Evolutionary conservation across 2,113 vertebrate genomes (phyloP), one percentile per base, ranked within the genome.

Genomic region (Thymallus thymallus): DNA sequence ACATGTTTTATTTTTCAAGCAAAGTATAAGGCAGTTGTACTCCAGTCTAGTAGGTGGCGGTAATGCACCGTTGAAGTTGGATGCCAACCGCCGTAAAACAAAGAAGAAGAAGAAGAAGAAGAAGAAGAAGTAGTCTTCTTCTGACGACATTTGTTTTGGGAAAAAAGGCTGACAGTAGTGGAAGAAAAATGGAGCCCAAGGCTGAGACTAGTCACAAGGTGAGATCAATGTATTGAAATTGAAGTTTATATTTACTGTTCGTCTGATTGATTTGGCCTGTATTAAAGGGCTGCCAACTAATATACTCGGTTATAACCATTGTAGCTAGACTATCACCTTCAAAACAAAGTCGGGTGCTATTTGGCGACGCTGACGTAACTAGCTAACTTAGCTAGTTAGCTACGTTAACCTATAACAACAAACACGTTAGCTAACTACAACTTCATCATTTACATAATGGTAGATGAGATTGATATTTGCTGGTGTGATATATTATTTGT

Each of bases 131-230:
- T 10, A 41, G 35, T 41, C 35, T 41, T 41, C 35, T 41, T 60
- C 18, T 85, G 84, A 86, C 88, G 89, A 81, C 69, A 26, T 85
- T 89, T 90, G 87, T 91, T 93, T 82, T 88, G 87, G 87, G 79
- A 55, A 80, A 83, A 74, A 65, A 22, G 56, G 56, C 56, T 67
- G n/a, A n/a, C n/a, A n/a, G n/a, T n/a, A 55, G 22, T 26, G 32
- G 56, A 61, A 35, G 67, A 71, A 84, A 73, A 88, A 92, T 93
- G 91, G 90, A 88, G 73, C 69, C 79, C 41, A 88, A 29, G 73
- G 32, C n/a, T 6, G 86, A 82, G 1, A 88, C 89, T 77, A 87
- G 74, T 66, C 9, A 41, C 35, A 92, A 91, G 90, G 92, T 93
- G 82, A 71, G 73, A 9, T 20, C 24, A 13, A 30, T 29, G 24